These are phyloP conservation scores for Epinotia ramella DNA, from an alignment of 2,888 invertebrate genomes.

Conservation along the genomic window DNA sequence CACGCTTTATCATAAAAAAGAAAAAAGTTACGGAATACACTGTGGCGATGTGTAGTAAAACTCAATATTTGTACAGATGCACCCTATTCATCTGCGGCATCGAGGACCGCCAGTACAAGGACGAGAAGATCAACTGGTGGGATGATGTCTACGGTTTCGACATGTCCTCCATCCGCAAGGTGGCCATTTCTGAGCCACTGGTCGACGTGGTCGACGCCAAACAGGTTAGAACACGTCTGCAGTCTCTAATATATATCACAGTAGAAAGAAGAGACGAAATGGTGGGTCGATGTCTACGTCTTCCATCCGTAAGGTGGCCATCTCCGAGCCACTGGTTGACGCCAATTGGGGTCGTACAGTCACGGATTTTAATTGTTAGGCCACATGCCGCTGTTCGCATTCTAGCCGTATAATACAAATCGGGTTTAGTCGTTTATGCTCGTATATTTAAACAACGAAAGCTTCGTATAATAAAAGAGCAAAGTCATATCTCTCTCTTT, in stretches of 20 bases:
- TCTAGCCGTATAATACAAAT: no score
- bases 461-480: no score
- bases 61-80: constrained; percentile 83
- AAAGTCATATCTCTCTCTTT: no score
- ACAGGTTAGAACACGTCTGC: constrained; percentile 84
- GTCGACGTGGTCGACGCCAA: constrained; percentile 99
- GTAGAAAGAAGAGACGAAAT: constrained; percentile 91
- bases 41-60: not conserved
- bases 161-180: constrained; percentile 99
- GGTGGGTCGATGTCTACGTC: constrained; percentile 99
- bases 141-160: constrained; percentile 99
- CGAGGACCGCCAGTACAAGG: constrained; percentile 99
- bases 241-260: not conserved
- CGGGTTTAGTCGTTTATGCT: no score
- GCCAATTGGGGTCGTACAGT: no score
- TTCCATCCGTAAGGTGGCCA: constrained; percentile 98
- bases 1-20: no score
- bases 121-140: constrained; percentile 99
- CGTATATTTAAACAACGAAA: no score
- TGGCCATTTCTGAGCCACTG: constrained; percentile 98
- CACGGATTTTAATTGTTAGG: no score
- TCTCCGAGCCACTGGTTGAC: constrained; percentile 99
- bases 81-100: constrained; percentile 97
- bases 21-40: no score
- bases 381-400: no score